phyloP scores from a whole-genome alignment of 37 sponge, comb jelly and placozoan genomes.

The Aplysina aerophoba region DNA sequence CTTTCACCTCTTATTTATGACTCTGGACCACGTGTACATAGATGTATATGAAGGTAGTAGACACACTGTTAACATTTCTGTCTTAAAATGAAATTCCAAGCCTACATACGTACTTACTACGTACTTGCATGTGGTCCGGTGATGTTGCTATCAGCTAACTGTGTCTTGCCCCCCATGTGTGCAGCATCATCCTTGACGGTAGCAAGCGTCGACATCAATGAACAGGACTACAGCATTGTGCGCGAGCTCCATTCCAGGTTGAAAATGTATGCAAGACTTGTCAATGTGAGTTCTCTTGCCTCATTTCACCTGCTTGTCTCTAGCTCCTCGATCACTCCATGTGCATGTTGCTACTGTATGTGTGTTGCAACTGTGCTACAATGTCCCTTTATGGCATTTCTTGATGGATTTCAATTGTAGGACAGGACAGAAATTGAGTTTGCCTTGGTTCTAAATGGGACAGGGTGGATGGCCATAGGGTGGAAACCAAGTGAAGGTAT shows the following conservation, averaged over 20 bases:
- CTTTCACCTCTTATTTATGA: no score
- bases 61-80: no score
- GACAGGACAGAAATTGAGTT: slow-evolving; percentile 52
- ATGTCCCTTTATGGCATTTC: not conserved
- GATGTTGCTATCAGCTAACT: no score
- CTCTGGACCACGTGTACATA: no score
- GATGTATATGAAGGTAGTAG: no score
- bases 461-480: slow-evolving; percentile 60
- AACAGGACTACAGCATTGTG: slow-evolving; percentile 26
- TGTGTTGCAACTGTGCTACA: no score
- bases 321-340: no score
- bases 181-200: slow-evolving; percentile 34
- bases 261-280: slow-evolving; percentile 49
- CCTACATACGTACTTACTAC: no score
- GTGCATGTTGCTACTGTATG: no score
- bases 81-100: no score
- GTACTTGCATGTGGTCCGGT: not conserved
- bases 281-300: slow-evolving; percentile 20
- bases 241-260: slow-evolving; percentile 32
- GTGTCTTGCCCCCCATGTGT: no score
- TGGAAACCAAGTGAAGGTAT: slow-evolving; percentile 14
- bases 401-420: not conserved
- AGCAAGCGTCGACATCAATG: slow-evolving; percentile 24
- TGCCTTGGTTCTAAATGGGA: slow-evolving; percentile 50
- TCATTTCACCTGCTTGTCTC: no score